Percentiles rank a stretch among this genome's conserved stretches.
Conservation (phyloP, 2,888 invertebrate species). For the Drepana falcataria region DNA sequence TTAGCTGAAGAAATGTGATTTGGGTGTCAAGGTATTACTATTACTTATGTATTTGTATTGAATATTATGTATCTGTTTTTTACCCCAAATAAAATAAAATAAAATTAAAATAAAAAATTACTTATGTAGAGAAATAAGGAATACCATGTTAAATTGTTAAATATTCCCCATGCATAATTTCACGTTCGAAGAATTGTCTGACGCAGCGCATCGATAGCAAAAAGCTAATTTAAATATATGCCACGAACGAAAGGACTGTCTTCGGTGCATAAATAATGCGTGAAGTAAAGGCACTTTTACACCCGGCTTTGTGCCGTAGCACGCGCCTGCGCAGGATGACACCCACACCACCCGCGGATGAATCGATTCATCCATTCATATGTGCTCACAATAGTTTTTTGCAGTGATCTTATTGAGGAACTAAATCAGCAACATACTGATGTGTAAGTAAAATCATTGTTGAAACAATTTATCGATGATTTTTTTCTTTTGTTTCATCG, state of each 20-base stretch:
- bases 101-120: no score
- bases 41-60: no score
- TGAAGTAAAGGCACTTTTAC: conserved; percentile 13
- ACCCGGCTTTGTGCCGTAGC: conserved; percentile 22
- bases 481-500: no score
- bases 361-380: conserved; percentile 30
- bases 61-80: no score
- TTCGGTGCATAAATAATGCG: conserved; percentile 49
- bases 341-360: conserved; percentile 27
- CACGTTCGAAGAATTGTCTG: conserved; percentile 23
- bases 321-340: conserved; percentile 29
- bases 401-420: background rate
- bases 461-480: no score
- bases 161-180: conserved; percentile 3
- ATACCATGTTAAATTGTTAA: background rate
- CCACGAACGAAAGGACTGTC: conserved; percentile 27
- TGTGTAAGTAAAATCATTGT: background rate
- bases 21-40: no score
- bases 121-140: no score
- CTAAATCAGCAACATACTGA: background rate
- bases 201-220: conserved; percentile 43
- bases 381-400: conserved; percentile 22
- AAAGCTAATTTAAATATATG: conserved; percentile 52
- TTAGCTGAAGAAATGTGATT: no score
- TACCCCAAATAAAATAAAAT: no score